Conservation (phyloP, 2,797 vertebrate species). For the Simalia tracyae region DNA sequence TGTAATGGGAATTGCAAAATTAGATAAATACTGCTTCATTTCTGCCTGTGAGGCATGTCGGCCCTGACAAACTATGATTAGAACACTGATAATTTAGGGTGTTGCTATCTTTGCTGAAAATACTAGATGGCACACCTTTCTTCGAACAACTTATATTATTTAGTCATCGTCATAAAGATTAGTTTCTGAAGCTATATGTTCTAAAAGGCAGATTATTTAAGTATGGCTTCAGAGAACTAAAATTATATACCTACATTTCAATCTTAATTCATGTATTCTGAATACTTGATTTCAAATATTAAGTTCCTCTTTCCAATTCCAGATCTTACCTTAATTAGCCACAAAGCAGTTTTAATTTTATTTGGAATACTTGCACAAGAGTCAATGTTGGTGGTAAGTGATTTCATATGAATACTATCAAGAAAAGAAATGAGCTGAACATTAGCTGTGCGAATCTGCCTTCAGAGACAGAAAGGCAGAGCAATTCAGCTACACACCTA, state of each 20-base stretch:
- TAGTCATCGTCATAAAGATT: background rate
- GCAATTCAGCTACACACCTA: background rate
- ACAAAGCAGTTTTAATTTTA: background rate
- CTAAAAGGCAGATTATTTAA: background rate
- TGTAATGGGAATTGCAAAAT: conserved; percentile 37
- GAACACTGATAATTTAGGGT: accelerated
- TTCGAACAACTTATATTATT: conserved; percentile 18
- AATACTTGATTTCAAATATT: background rate
- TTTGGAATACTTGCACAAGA: background rate
- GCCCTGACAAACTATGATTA: conserved; percentile 20
- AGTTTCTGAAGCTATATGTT: background rate
- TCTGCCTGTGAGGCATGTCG: background rate
- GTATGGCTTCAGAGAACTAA: background rate
- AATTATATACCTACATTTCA: conserved; percentile 5
- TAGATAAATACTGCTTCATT: conserved; percentile 4
- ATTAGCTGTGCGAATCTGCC: background rate
- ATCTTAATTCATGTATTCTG: background rate
- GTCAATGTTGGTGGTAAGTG: background rate
- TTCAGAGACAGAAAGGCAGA: background rate
- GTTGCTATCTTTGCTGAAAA: background rate
- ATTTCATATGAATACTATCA: background rate
- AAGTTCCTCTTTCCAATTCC: conserved; percentile 4
- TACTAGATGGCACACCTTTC: background rate
- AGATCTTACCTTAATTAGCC: background rate
- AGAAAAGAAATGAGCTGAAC: background rate